Conservation (phyloP, 2,888 invertebrate genomes). For the Caenorhabditis auriculariae region DNA sequence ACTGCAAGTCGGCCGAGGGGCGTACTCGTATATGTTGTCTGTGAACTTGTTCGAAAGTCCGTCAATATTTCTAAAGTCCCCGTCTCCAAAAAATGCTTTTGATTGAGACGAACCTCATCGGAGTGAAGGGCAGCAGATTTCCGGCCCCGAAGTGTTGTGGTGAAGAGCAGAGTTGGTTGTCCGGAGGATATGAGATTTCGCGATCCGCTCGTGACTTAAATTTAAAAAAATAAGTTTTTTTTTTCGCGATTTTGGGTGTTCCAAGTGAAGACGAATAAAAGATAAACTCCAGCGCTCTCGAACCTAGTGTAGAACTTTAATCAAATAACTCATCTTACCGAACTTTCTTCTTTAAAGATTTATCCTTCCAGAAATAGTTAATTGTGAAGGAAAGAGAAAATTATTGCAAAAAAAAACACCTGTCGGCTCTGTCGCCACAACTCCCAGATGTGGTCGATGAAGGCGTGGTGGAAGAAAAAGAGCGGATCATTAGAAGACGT, state of each 20-base stretch:
- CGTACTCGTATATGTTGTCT: constrained; percentile 56
- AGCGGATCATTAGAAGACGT: constrained; percentile 63
- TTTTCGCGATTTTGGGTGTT: too few relatives aligned
- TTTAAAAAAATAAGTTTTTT: not conserved
- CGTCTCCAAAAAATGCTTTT: not conserved
- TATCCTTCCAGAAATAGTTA: not conserved
- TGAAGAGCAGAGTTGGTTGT: constrained; percentile 46
- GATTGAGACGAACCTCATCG: constrained; percentile 13
- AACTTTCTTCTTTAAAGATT: not conserved
- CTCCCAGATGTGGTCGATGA: constrained; percentile 64
- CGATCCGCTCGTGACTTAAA: constrained; percentile 26
- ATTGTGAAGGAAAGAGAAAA: too few relatives aligned
- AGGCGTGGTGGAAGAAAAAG: constrained; percentile 64
- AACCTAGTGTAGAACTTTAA: too few relatives aligned
- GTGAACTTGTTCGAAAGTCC: constrained; percentile 55
- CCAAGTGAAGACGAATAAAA: not conserved
- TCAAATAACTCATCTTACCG: too few relatives aligned
- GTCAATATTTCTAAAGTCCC: constrained; percentile 41
- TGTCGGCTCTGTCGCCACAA: constrained; percentile 40
- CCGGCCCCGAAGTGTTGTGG: constrained; percentile 48
- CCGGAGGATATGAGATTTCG: constrained; percentile 44
- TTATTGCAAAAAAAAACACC: too few relatives aligned
- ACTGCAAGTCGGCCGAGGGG: constrained; percentile 50
- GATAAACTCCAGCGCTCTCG: constrained; percentile 5
- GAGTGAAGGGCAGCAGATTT: constrained; percentile 39